Evolutionary conservation across 2,113 vertebrate genomes (phyloP).

Genomic region (Meleagris gallopavo): DNA sequence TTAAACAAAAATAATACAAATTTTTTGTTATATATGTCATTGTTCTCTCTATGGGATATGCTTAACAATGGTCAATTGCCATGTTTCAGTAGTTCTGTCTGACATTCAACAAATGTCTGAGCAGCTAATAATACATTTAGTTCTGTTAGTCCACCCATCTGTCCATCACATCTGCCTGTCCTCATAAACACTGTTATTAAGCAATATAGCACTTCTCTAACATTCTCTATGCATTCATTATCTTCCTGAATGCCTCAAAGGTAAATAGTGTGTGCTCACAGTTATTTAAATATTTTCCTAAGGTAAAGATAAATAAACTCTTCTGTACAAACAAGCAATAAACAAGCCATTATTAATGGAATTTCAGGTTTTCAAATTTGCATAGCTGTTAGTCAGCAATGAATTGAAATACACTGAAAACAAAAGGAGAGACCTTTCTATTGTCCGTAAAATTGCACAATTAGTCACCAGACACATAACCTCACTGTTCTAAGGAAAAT

Average conservation of each 20-base stretch:
- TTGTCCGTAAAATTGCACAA: not conserved
- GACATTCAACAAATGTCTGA: conserved; percentile 68
- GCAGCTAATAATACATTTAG: conserved; percentile 66
- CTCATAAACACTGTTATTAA: conserved; percentile 60
- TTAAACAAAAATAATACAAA: not conserved
- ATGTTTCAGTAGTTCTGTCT: conserved; percentile 65
- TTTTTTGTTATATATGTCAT: not conserved
- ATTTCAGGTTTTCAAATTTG: conserved; percentile 5
- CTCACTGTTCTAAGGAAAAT: not conserved
- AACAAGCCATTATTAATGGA: not conserved
- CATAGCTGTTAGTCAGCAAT: not conserved
- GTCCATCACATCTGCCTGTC: conserved; percentile 66
- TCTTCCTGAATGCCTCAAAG: conserved; percentile 19
- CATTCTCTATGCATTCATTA: conserved; percentile 11
- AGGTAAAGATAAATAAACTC: not conserved
- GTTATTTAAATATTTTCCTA: conserved; percentile 23
- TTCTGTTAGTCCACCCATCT: conserved; percentile 66
- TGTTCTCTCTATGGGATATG: conserved; percentile 34
- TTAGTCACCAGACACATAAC: not conserved
- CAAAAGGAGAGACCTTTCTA: not conserved
- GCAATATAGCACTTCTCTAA: conserved; percentile 31
- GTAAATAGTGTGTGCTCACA: conserved; percentile 38
- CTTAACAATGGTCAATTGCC: conserved; percentile 57
- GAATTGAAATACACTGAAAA: conserved; percentile 9
- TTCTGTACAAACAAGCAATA: conserved; percentile 15